Base-by-base conservation (phyloP, 2,888 invertebrate genomes). In the Drosophila affinis region DNA sequence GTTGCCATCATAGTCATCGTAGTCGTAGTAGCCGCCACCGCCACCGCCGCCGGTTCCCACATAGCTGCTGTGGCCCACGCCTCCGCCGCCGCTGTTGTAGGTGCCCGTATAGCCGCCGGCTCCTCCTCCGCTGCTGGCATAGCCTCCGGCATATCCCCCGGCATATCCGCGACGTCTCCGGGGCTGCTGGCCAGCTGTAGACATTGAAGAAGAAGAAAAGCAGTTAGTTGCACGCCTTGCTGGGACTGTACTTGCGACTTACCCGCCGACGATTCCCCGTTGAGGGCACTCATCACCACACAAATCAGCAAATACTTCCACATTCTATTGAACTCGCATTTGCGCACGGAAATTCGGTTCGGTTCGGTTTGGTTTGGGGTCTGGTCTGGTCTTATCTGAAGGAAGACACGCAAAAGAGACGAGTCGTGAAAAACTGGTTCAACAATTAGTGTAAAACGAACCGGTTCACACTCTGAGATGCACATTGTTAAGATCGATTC, bases 271-370 rank as follows among this genome's bases (percentile, higher is more conserved):
- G 90, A 78, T 59, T 84, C 89, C 27, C 80, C 72, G 63, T 77
- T 72, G 46, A 88, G 73, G 51, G 78, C 81, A 61, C 83, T 85
- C 77, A 87, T 78, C 21, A 90, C 76, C 63, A 89, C 75, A 76
- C 87, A 91, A 69, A 88, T 76, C 49, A 89, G 55, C 58, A 89
- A 49, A 54, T 87, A 45, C 75, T 86, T 91, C 90, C 90, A 91
- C 91, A 91, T 91, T 18, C 69, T 86, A 73, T 51, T 56, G 18
- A 21, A 59, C 64, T 72, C 53, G 76, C 67, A 70, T 80, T 76
- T 77, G 80, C 59, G 62, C 75, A 56, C 24, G 27, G 52, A 57
- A 72, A 55, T 67, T 85, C 61, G 21, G 18, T 18, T 85, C 61
- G 21, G 18, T 18, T 18, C 2, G 18, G 18, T 18, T 18, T 18